A percentile compares a stretch with the other conserved stretches of the same genome.
These are phyloP conservation scores for Enteromius radiatus DNA, from an alignment of 2,797 vertebrate species.

Conservation along the genomic window DNA sequence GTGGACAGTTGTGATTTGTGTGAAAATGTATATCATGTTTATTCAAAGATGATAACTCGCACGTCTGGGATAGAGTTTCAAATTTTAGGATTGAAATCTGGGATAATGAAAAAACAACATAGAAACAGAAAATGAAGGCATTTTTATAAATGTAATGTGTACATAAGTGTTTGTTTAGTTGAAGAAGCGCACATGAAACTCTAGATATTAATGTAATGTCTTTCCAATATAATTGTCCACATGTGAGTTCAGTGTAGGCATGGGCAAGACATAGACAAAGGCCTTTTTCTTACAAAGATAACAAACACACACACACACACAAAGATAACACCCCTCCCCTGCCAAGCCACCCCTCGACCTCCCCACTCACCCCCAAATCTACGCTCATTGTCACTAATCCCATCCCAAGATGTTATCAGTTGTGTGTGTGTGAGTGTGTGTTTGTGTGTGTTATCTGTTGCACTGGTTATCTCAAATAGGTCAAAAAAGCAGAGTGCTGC, in stretches of 20 bases:
- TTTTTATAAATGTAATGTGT: neutral
- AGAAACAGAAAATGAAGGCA: neutral
- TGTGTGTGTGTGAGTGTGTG: conserved; percentile 38
- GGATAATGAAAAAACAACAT: neutral
- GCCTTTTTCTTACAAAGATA: conserved; percentile 38
- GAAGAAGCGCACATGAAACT: neutral
- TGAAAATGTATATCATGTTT: neutral
- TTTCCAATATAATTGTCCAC: conserved; percentile 12
- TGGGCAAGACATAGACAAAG: conserved; percentile 20
- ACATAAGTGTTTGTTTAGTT: neutral
- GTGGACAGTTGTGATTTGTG: neutral
- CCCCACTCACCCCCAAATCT: conserved; percentile 54
- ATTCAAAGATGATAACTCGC: neutral
- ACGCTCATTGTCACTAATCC: conserved; percentile 49
- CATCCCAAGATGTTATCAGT: conserved; percentile 57
- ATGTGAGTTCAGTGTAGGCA: conserved; percentile 34
- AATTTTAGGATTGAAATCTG: neutral
- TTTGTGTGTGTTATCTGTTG: conserved; percentile 40
- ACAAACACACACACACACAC: conserved; percentile 44
- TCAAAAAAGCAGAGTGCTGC: conserved; percentile 69
- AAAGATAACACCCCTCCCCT: conserved; percentile 52
- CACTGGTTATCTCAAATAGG: conserved; percentile 66
- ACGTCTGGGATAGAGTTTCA: neutral
- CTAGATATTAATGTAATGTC: neutral
- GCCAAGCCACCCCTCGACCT: conserved; percentile 50